Base-by-base conservation (phyloP, 2,888 invertebrate species). In the Chalcosyrphus nemorum region DNA sequence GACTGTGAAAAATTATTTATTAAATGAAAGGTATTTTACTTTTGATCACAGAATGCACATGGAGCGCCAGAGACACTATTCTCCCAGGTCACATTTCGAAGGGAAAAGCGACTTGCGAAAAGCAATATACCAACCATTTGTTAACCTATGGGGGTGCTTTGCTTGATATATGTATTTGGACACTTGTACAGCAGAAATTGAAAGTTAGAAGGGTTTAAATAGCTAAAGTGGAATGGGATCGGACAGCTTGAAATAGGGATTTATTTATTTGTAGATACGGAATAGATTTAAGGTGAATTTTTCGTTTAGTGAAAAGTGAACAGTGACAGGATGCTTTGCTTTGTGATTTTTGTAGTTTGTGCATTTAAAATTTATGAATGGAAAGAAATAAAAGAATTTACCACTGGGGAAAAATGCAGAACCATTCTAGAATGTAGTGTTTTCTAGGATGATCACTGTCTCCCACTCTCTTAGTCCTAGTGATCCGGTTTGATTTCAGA, bases 141-240 rank as follows among this genome's bases (percentile, higher is more conserved):
- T 35, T 75, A 35, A 61, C 75, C 70, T 56, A 15, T n/a, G 65
- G 76, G 71, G 59, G 35, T 15, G 15, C 45, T 43, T 71, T 81
- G 71, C n/a, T n/a, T n/a, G n/a, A n/a, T n/a, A n/a, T n/a, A 66
- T 82, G 66, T 66, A 66, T 82, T 72, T 72, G 72, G 77, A 82
- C 66, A 82, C 66, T 54, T 47, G 52, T 59, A 47, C 47, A 45
- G 52, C 32, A 27, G 27, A 41, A 72, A 19, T n/a, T 68, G 35
- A 29, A 17, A 52, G 17, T 17, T 50, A 13, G 24, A 50, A 21
- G 17, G 68, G 63, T 52, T 63, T 66, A 59, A 66, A 45, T 57
- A 56, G 70, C 54, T 54, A 54, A 13, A 47, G 57, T n/a, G n/a
- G 17, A 50, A 19, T 35, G 38, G 15, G 7, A 59, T 11, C 50